Evolutionary conservation across 2,113 vertebrate species (phyloP).

Genomic region (Strix aluco): DNA sequence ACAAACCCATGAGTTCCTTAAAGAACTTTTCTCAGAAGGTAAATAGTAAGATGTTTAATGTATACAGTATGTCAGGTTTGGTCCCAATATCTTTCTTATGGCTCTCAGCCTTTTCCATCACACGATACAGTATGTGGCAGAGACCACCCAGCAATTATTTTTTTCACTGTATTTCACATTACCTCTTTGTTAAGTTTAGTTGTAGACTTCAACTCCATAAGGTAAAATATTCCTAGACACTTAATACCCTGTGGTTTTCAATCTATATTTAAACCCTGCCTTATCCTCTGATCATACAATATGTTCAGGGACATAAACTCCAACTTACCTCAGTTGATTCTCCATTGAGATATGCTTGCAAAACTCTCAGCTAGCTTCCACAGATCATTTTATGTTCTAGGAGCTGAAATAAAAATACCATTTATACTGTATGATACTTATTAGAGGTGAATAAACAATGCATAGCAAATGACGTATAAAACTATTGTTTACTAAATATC

Average conservation of each 20-base stretch:
- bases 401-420: background rate
- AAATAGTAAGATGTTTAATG: too few species aligned
- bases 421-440: background rate
- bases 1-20: too few species aligned
- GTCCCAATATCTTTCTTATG: too few species aligned
- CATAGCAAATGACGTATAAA: background rate
- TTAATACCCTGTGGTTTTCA: constrained; percentile 65
- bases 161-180: constrained; percentile 49
- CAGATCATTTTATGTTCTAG: background rate
- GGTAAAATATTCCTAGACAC: constrained; percentile 65
- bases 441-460: background rate
- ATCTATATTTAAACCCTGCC: constrained; percentile 55
- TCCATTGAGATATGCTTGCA: background rate
- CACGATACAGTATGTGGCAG: too few species aligned
- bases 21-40: too few species aligned
- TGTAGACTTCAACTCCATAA: constrained; percentile 35
- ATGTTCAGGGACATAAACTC: constrained; percentile 65
- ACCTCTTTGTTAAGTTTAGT: constrained; percentile 45
- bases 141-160: constrained; percentile 51
- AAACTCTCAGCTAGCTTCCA: constrained; percentile 32
- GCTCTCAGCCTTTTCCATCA: too few species aligned
- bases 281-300: constrained; percentile 41
- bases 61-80: too few species aligned
- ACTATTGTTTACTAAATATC: background rate
- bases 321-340: constrained; percentile 35